Evolutionary conservation across 2,888 invertebrate species (phyloP).

Genomic region (Metellina segmentata): DNA sequence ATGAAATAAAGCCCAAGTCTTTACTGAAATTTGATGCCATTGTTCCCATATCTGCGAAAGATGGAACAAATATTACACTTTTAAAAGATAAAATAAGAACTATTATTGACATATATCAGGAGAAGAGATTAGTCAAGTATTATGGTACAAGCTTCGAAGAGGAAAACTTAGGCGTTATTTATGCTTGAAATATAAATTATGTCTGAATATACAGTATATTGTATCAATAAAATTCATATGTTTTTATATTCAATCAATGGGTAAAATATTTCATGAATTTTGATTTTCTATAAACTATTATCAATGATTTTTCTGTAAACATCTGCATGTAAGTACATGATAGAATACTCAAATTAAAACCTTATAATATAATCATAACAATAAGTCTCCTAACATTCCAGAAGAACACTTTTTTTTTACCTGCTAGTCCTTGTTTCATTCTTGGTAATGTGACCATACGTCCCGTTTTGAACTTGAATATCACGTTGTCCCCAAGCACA

Average conservation of each 20-base stretch:
- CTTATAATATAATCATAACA: no score
- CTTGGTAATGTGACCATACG: no score
- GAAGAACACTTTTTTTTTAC: no score
- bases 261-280: no score
- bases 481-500: no score
- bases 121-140: conserved; percentile 16
- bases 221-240: background rate
- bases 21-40: conserved; percentile 88
- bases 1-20: conserved; percentile 86
- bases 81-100: conserved; percentile 76
- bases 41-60: conserved; percentile 81
- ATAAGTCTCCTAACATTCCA: no score
- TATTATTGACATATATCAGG: conserved; percentile 77
- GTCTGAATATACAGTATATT: background rate
- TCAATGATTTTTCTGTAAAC: no score
- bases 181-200: conserved; percentile 48
- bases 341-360: no score
- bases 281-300: no score
- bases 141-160: background rate
- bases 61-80: conserved; percentile 65
- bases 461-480: no score
- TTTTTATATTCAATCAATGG: background rate
- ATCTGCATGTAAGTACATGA: no score
- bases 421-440: no score
- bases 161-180: conserved; percentile 40